phyloP scores from a whole-genome alignment of 2,888 invertebrate genomes.

The Xanthia togata region DNA sequence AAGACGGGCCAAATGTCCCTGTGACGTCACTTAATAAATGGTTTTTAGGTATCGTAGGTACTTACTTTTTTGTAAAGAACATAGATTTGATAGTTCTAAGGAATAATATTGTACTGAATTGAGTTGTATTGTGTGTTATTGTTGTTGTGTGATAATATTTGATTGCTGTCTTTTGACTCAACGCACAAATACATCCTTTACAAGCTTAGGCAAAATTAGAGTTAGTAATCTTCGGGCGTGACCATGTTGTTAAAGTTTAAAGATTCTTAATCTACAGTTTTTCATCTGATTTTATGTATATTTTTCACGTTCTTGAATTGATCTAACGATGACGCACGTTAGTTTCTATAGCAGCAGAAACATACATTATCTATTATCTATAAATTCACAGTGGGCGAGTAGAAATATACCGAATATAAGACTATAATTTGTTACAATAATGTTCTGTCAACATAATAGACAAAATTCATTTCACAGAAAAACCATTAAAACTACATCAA shows the following conservation, averaged over 20 bases:
- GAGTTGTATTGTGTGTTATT: too few species aligned
- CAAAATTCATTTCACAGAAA: not conserved
- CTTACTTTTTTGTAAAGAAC: not conserved
- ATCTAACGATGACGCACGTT: not conserved
- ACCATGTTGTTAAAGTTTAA: not conserved
- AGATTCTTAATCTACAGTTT: not conserved
- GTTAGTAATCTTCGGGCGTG: not conserved
- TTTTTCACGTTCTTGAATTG: not conserved
- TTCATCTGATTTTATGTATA: not conserved
- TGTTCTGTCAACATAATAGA: not conserved
- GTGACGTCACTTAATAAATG: constrained; percentile 60
- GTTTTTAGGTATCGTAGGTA: constrained; percentile 2
- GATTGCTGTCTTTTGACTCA: not conserved
- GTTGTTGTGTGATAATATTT: too few species aligned
- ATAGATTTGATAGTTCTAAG: not conserved
- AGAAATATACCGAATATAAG: not conserved
- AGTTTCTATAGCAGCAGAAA: not conserved
- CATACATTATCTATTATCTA: not conserved
- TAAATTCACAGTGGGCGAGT: not conserved
- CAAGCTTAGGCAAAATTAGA: not conserved
- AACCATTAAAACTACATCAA: constrained; percentile 31
- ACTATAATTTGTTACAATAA: not conserved
- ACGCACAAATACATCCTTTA: not conserved
- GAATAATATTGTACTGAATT: not conserved
- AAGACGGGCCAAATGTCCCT: constrained; percentile 35